These are phyloP conservation scores for Rutilus rutilus DNA, from an alignment of 2,113 vertebrate species.

Conservation along the genomic window DNA sequence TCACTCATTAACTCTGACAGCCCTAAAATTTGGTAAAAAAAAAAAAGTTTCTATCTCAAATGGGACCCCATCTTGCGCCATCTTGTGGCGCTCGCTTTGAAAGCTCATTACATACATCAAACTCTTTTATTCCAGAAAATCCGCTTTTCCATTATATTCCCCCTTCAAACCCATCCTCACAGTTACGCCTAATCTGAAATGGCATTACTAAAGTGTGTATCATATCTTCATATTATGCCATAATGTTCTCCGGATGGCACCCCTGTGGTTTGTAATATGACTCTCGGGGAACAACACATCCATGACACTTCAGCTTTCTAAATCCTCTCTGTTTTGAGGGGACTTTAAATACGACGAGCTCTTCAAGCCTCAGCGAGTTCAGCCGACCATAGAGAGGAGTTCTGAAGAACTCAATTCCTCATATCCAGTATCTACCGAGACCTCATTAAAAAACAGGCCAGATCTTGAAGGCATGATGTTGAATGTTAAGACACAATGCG, in stretches of 20 bases:
- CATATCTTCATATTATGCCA: constrained; percentile 54
- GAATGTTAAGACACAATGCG: constrained; percentile 25
- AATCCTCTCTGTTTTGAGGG: constrained; percentile 42
- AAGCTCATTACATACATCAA: neutral
- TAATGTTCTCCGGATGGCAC: constrained; percentile 29
- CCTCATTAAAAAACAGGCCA: constrained; percentile 38
- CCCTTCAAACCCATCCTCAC: constrained; percentile 35
- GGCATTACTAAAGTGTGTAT: constrained; percentile 54
- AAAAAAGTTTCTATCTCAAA: neutral
- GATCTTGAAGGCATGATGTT: constrained; percentile 16
- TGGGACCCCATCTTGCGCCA: neutral
- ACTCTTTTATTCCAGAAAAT: constrained; percentile 12
- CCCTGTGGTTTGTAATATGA: constrained; percentile 54
- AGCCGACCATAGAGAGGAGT: constrained; percentile 28
- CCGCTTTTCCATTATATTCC: neutral
- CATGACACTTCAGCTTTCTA: constrained; percentile 40
- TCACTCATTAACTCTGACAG: neutral
- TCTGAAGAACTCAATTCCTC: constrained; percentile 34
- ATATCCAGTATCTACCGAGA: constrained; percentile 23
- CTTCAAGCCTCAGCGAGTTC: constrained; percentile 24
- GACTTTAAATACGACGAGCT: constrained; percentile 38
- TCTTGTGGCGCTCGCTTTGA: neutral
- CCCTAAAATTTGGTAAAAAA: neutral
- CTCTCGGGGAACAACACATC: constrained; percentile 43
- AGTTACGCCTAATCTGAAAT: constrained; percentile 45